Base-by-base conservation (phyloP, 2,797 vertebrate genomes). In the Echeneis naucrates region DNA sequence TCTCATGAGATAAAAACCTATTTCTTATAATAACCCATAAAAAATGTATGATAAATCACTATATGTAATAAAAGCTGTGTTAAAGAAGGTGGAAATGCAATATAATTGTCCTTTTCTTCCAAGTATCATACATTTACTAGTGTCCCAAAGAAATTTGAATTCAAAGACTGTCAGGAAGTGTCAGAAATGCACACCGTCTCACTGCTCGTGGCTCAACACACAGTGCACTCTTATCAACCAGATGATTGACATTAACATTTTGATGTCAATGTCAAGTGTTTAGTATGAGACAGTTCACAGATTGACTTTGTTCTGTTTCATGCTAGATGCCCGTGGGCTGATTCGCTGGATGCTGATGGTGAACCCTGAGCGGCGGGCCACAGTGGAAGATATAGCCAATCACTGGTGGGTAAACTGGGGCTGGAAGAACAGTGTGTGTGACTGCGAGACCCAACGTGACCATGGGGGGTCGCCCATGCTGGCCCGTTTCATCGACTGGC, bases 401-500 rank as follows among this genome's bases (percentile, higher is more conserved):
- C 98, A 99, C 90, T 99, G 98, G 98, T 99, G 98, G 98, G 98
- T 99, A 47, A 99, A 99, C 92, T 99, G 98, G 98, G 97, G 98
- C 86, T 99, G 98, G 92, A 98, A 97, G 88, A 97, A 94, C 92
- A 98, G 97, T 12, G 97, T 98, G 78, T 99, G 98, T 52, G 97
- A 99, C 95, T 99, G 98, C 17, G 96, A 99, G 65, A 89, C 94
- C 79, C 95, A 96, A 74, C 95, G 81, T 0, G 96, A 96, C 80
- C 88, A 87, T 64, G 95, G 95, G 0, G 96, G 97, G 87, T 98
- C 97, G 17, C 98, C 98, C 0, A 94, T 99, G 92, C 90, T 99
- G 88, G 97, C 97, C 59, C 96, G 96, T 58, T 97, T 99, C 84
- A 97, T 99, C 38, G 97, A 98, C 86, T 99, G 98, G 98, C 98